Conservation (phyloP, 2,113 vertebrate species). For the Pongo pygmaeus region DNA sequence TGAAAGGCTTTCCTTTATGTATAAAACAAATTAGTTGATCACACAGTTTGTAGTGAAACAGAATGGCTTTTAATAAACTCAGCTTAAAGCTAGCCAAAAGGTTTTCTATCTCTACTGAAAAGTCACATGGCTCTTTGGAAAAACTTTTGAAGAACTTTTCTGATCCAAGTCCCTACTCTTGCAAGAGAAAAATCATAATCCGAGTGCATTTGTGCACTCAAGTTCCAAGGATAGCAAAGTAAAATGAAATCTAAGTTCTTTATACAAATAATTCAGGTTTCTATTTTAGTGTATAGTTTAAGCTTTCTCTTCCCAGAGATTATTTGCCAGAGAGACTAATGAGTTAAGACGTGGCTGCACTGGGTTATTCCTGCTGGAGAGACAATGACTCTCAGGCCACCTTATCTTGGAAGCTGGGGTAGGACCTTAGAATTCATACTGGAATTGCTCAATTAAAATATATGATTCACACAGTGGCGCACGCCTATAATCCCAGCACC, state of each 20-base stretch:
- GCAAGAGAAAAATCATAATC: background rate
- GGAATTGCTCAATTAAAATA: background rate
- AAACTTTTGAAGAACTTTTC: background rate
- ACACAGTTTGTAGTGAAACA: background rate
- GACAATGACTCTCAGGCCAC: background rate
- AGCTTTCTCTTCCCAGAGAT: background rate
- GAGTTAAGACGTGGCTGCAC: background rate
- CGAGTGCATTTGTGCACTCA: too few species aligned
- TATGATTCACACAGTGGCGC: background rate
- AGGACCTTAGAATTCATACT: background rate
- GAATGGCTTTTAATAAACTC: background rate
- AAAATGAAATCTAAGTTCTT: background rate
- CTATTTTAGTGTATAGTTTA: background rate
- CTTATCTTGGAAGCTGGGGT: background rate
- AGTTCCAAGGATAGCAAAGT: background rate
- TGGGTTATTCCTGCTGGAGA: background rate
- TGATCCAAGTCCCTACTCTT: background rate
- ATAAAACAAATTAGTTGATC: slow-evolving; percentile 14
- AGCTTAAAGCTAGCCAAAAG: background rate
- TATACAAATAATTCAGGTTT: background rate
- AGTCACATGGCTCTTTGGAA: background rate
- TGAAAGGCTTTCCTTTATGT: background rate
- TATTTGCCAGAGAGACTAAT: background rate
- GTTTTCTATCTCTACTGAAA: background rate
- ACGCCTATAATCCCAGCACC: too few species aligned